Conservation (phyloP, 2,113 vertebrate species). For the Marcusenius ussheri region DNA sequence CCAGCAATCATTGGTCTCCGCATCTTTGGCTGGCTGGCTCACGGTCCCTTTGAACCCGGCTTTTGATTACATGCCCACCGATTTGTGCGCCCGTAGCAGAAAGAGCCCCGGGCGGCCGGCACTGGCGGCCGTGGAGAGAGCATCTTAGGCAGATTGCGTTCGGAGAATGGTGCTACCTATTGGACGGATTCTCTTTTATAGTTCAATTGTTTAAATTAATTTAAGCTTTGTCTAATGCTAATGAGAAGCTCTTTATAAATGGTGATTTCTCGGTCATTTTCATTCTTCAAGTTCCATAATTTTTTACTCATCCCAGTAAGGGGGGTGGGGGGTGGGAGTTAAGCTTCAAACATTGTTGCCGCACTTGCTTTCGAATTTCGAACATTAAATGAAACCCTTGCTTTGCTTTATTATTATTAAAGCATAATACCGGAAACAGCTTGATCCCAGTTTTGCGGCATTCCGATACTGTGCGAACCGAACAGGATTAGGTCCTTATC, state of each 20-base stretch:
- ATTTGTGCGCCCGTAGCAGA: background rate
- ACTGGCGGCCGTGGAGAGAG: background rate
- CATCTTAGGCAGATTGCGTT: no score
- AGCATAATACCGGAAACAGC: background rate
- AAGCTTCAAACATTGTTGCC: background rate
- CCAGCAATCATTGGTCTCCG: background rate
- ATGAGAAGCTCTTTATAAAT: background rate
- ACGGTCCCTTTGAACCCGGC: background rate
- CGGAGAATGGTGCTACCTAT: background rate
- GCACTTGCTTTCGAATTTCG: background rate
- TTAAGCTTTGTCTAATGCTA: background rate
- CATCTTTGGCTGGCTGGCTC: background rate
- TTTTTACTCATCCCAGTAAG: background rate
- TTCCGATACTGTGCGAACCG: background rate
- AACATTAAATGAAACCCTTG: background rate
- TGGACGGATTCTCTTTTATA: background rate
- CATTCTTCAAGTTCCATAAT: background rate
- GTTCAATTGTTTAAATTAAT: background rate
- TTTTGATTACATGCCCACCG: background rate
- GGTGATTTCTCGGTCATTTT: background rate
- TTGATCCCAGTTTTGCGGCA: background rate
- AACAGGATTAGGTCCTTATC: background rate
- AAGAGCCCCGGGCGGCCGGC: background rate
- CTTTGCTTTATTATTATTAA: background rate
- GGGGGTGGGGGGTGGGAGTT: background rate